A percentile compares a stretch with the other conserved stretches of the same genome.
Conservation (phyloP, 2,797 vertebrate species). For the Toxotes lorentzi region DNA sequence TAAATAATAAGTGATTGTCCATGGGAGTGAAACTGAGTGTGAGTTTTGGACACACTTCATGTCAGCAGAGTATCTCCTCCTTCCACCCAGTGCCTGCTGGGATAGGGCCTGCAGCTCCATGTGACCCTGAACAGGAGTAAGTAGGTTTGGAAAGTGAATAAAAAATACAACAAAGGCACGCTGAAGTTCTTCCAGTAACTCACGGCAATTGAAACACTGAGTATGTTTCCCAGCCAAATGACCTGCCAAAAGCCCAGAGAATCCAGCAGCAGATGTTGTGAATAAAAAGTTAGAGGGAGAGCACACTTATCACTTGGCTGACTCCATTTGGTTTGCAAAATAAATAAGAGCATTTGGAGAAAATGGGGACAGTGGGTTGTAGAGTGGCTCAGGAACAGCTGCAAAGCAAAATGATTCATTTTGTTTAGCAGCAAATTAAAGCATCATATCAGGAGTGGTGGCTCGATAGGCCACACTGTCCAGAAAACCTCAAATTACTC, state of each 20-base stretch:
- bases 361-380: slow-evolving; percentile 30
- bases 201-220: slow-evolving; percentile 26
- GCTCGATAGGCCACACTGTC: slow-evolving; percentile 11
- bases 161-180: slow-evolving; percentile 50
- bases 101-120: slow-evolving; percentile 10
- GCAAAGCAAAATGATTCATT: slow-evolving; percentile 42
- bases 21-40: slow-evolving; percentile 10
- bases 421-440: slow-evolving; percentile 42
- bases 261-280: slow-evolving; percentile 59
- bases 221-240: slow-evolving; percentile 54
- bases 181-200: slow-evolving; percentile 42
- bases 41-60: not conserved
- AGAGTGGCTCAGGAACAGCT: slow-evolving; percentile 34
- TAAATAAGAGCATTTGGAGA: slow-evolving; percentile 34
- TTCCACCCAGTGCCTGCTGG: slow-evolving; percentile 33
- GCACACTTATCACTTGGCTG: slow-evolving; percentile 57
- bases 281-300: slow-evolving; percentile 56
- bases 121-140: slow-evolving; percentile 39
- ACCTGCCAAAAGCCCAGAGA: slow-evolving; percentile 54
- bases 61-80: slow-evolving; percentile 1
- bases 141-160: slow-evolving; percentile 45
- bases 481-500: slow-evolving; percentile 13
- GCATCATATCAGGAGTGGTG: slow-evolving; percentile 23
- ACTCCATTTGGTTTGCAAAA: slow-evolving; percentile 60
- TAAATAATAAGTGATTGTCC: slow-evolving; percentile 12